Percentiles rank a stretch among this genome's conserved stretches.
Evolutionary conservation across 1,140 invertebrate genomes (phyloP).

Genomic region (Zaprionus kolodkinae): DNA sequence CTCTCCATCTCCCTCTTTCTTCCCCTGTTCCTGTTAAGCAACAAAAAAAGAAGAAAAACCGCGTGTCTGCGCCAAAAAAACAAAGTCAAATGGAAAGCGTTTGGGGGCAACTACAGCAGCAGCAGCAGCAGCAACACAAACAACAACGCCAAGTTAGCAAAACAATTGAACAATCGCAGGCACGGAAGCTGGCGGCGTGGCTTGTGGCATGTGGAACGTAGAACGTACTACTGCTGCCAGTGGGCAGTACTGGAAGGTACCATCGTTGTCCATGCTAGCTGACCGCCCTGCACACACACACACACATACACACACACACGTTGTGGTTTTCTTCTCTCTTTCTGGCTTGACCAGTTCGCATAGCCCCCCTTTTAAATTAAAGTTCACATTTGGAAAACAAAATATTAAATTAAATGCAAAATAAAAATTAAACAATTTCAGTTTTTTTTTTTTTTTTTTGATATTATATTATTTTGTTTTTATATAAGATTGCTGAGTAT

Average conservation of each 20-base stretch:
- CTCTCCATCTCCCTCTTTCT: neutral
- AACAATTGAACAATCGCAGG: conserved; percentile 78
- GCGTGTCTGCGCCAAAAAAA: conserved; percentile 82
- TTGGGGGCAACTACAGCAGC: conserved; percentile 55
- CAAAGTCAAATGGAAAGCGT: conserved; percentile 80
- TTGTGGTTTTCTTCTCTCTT: conserved; percentile 54
- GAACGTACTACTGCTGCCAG: too few species aligned
- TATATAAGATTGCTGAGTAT: too few species aligned
- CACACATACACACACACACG: conserved; percentile 52
- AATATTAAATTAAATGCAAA: neutral
- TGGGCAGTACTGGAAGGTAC: neutral
- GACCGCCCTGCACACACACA: conserved; percentile 57
- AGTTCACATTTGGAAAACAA: conserved; percentile 15
- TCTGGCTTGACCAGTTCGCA: neutral
- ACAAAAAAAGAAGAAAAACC: conserved; percentile 38
- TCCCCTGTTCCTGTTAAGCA: conserved; percentile 5
- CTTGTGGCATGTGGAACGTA: conserved; percentile 29
- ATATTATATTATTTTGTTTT: too few species aligned
- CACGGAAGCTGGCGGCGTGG: conserved; percentile 66
- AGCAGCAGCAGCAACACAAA: conserved; percentile 50
- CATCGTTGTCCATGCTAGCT: conserved; percentile 37
- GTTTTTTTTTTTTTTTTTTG: too few species aligned
- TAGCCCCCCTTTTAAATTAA: conserved; percentile 46
- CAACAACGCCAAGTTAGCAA: conserved; percentile 76
- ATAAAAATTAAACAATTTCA: too few species aligned